phyloP scores from a whole-genome alignment of 2,797 vertebrate genomes.

The Pangasius macronema region DNA sequence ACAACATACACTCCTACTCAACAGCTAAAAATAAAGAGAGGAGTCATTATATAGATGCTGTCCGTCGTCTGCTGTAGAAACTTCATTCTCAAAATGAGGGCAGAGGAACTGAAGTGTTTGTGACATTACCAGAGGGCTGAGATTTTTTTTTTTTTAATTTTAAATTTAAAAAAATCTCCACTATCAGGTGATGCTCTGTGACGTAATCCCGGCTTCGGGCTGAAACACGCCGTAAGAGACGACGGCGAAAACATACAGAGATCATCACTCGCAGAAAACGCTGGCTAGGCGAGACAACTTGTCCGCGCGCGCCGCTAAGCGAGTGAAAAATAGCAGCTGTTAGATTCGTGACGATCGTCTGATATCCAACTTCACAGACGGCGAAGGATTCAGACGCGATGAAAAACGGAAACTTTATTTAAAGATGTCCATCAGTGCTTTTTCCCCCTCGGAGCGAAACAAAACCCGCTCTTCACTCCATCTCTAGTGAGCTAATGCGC shows the following conservation, averaged over 20 bases:
- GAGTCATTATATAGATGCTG: slow-evolving; percentile 26
- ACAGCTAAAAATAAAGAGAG: slow-evolving; percentile 45
- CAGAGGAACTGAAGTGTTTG: not conserved
- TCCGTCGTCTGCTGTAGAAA: not conserved
- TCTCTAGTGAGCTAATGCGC: not conserved
- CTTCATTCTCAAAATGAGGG: not conserved
- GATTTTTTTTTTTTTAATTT: too few relatives aligned
- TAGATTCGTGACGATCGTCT: too few relatives aligned
- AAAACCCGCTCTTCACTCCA: not conserved
- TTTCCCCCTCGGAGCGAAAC: not conserved
- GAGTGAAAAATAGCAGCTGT: too few relatives aligned
- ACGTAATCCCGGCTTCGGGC: too few relatives aligned
- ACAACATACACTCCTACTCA: slow-evolving; percentile 15
- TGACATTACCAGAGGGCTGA: not conserved
- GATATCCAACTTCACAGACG: not conserved
- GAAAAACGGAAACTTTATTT: not conserved
- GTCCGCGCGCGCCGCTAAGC: too few relatives aligned
- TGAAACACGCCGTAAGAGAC: too few relatives aligned
- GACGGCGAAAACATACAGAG: not conserved
- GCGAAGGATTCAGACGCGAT: not conserved
- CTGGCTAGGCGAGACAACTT: not conserved
- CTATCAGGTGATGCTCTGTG: not conserved
- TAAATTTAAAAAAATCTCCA: too few relatives aligned
- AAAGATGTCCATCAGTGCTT: not conserved
- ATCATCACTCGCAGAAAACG: not conserved